Evolutionary conservation across 2,113 vertebrate genomes (phyloP), one percentile per base, ranked within the genome.

Genomic region (Amia ocellicauda): DNA sequence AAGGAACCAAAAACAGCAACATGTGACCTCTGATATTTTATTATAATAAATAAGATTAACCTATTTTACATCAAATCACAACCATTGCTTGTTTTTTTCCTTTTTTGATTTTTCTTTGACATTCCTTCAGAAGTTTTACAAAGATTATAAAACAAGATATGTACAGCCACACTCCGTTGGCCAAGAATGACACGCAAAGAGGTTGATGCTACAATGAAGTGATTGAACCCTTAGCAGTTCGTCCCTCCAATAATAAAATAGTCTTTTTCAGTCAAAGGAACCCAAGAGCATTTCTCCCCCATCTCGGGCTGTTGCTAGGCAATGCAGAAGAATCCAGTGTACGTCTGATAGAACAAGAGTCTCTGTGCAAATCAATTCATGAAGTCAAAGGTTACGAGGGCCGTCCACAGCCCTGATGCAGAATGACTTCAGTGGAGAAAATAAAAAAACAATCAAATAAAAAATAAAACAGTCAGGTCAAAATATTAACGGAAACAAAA

Each of bases 61-160:
- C 63, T 69, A 26, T 51, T 79, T 72, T 49, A 73, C 60, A 75
- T 72, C 63, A 70, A 47, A 47, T 47, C 69, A 81, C 47, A 70
- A 59, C 74, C 61, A 74, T 78, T 64, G 76, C 73, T 74, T 78
- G 69, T 64, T 64, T 61, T 73, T 22, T 72, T 80, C 72, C 60
- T 61, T 66, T 73, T 10, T n/a, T 16, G 24, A 16, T 17, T 4
- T 19, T 40, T 63, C 63, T 69, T 28, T 61, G 71, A 80, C 77
- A 83, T 79, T 82, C 65, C 72, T 70, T 43, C 60, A 53, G 66
- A 77, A 57, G 53, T 82, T 73, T 79, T 80, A 80, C 82, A 85
- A 78, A 83, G 77, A 81, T 82, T 86, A 86, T 78, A 90, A 89
- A 90, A 90, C 80, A 84, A 64, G 66, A 85, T 84, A 86, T 87